phyloP scores from a whole-genome alignment of 2,888 invertebrate genomes.

The Busseola fusca region DNA sequence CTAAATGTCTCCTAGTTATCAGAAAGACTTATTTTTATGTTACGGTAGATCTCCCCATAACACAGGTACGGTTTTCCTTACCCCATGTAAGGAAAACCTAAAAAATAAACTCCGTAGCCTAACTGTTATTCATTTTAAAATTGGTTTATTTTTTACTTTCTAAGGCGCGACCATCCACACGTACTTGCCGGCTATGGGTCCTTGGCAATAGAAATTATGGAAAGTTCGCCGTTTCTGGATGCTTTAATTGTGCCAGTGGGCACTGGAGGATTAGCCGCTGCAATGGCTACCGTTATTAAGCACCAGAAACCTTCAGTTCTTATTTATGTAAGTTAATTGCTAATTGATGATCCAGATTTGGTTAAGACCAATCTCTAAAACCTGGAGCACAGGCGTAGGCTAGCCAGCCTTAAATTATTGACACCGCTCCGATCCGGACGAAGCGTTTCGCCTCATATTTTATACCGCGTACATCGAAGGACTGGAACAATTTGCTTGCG shows the following conservation, averaged over 20 bases:
- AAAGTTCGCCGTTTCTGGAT: conserved; percentile 95
- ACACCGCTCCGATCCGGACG: too few relatives aligned
- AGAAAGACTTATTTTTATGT: too few relatives aligned
- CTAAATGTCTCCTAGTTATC: neutral
- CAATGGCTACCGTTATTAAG: conserved; percentile 95
- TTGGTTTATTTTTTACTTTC: neutral
- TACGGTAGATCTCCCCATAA: neutral
- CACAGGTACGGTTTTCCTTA: too few relatives aligned
- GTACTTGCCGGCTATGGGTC: conserved; percentile 98
- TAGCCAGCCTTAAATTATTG: too few relatives aligned
- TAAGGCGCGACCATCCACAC: conserved; percentile 97
- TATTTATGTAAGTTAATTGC: conserved; percentile 92
- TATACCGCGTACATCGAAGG: too few relatives aligned
- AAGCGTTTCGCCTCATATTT: too few relatives aligned
- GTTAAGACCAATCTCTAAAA: too few relatives aligned
- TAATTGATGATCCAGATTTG: too few relatives aligned
- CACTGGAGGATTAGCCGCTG: conserved; percentile 96
- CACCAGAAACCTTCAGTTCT: conserved; percentile 93
- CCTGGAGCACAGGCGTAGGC: too few relatives aligned
- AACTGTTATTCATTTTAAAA: neutral
- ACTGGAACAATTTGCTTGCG: too few relatives aligned
- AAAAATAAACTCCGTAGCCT: neutral
- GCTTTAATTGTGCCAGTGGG: conserved; percentile 97
- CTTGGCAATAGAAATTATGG: conserved; percentile 96
- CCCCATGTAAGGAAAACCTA: neutral